Conservation (phyloP, 2,797 vertebrate genomes). For the Heterohyrax brucei region DNA sequence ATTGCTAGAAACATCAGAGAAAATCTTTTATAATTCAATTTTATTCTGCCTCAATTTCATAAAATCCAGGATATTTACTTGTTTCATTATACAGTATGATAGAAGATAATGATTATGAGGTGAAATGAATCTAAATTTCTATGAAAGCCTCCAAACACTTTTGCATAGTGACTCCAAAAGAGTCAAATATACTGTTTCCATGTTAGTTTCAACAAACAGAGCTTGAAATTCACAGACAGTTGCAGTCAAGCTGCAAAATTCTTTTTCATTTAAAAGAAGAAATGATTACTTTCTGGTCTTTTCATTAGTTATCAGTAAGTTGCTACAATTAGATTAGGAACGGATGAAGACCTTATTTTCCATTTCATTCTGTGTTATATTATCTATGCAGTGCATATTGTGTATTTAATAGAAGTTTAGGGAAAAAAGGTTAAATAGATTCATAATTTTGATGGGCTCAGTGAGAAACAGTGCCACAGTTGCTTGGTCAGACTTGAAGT, state of each 20-base stretch:
- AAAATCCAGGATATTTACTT: constrained; percentile 77
- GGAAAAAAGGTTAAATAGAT: constrained; percentile 80
- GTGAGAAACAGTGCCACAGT: constrained; percentile 66
- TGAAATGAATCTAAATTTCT: constrained; percentile 75
- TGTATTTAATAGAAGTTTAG: constrained; percentile 80
- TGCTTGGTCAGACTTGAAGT: constrained; percentile 74
- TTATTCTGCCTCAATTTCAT: constrained; percentile 79
- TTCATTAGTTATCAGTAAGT: constrained; percentile 86
- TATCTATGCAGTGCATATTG: constrained; percentile 76
- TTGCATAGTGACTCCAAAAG: constrained; percentile 68
- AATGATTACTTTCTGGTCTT: constrained; percentile 83
- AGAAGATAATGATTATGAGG: constrained; percentile 73
- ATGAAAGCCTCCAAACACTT: constrained; percentile 75
- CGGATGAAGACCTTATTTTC: constrained; percentile 84
- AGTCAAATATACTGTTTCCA: constrained; percentile 73
- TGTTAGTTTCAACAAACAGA: constrained; percentile 83
- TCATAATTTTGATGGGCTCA: constrained; percentile 81
- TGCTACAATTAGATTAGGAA: constrained; percentile 81
- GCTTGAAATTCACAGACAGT: constrained; percentile 80
- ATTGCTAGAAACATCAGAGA: constrained; percentile 70
- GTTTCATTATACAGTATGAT: constrained; percentile 75
- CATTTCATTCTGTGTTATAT: constrained; percentile 69
- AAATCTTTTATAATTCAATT: constrained; percentile 79
- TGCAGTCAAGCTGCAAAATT: constrained; percentile 73
- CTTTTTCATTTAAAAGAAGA: constrained; percentile 79